Percentiles rank a stretch among this genome's conserved stretches.
phyloP scores from a whole-genome alignment of 2,888 invertebrate species.

The Laothoe populi region DNA sequence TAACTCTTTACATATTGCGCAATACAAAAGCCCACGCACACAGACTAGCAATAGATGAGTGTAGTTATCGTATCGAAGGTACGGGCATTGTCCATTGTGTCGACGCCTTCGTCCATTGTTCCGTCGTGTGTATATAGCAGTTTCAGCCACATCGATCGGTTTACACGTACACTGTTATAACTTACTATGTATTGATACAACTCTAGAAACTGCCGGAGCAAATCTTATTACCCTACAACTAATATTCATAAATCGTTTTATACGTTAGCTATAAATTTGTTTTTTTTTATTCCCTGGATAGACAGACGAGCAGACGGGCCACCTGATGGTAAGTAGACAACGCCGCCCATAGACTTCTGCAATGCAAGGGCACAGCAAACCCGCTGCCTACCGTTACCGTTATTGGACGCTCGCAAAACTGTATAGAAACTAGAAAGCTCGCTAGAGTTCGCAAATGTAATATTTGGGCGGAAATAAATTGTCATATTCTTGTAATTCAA shows the following conservation, averaged over 20 bases:
- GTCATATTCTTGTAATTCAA: conserved; percentile 68
- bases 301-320: no score
- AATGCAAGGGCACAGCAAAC: no score
- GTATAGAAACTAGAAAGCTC: conserved; percentile 57
- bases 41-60: conserved; percentile 70
- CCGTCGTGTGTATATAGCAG: conserved; percentile 59
- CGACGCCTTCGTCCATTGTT: conserved; percentile 76
- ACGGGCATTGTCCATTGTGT: conserved; percentile 82
- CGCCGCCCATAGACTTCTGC: no score
- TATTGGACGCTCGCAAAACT: not conserved
- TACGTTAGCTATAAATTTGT: conserved; percentile 38
- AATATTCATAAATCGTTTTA: conserved; percentile 28
- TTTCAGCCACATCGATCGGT: conserved; percentile 62
- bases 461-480: conserved; percentile 69
- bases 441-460: conserved; percentile 52
- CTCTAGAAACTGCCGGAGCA: conserved; percentile 46
- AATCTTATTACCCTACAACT: conserved; percentile 12
- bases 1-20: conserved; percentile 56
- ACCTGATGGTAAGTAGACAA: no score
- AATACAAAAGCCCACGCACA: conserved; percentile 62
- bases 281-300: no score
- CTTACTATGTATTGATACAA: conserved; percentile 56
- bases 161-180: conserved; percentile 67
- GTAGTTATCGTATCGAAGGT: conserved; percentile 71
- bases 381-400: no score